phyloP scores from a whole-genome alignment of 2,888 invertebrate genomes.

The Latrodectus elegans region DNA sequence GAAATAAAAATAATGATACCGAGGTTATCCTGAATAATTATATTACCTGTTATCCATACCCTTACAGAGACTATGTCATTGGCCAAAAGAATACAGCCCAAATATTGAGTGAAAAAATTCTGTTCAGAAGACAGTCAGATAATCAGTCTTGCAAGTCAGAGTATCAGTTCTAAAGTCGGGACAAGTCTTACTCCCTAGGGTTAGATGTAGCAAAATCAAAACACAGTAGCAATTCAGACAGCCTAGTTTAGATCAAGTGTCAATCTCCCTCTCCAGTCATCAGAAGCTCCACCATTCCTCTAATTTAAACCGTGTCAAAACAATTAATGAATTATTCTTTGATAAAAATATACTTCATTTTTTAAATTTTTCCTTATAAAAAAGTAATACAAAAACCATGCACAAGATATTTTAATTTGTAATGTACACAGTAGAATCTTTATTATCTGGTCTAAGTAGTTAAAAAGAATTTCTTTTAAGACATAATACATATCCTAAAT shows the following conservation, averaged over 20 bases:
- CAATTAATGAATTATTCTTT: conserved; percentile 58
- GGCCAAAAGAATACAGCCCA: conserved; percentile 42
- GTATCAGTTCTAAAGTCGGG: conserved; percentile 11
- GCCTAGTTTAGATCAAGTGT: conserved; percentile 36
- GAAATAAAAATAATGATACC: conserved; percentile 33
- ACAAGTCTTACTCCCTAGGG: conserved; percentile 36
- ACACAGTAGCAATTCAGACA: conserved; percentile 54
- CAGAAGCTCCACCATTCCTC: conserved; percentile 57
- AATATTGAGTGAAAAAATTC: conserved; percentile 59
- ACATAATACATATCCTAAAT: too few relatives aligned
- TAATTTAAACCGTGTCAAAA: conserved; percentile 69
- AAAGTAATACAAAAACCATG: too few relatives aligned
- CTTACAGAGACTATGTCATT: conserved; percentile 49
- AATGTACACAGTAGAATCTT: neutral
- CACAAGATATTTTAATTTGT: too few relatives aligned
- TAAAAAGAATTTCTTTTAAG: neutral
- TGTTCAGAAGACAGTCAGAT: conserved; percentile 33
- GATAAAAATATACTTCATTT: conserved; percentile 10
- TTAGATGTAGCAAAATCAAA: conserved; percentile 56
- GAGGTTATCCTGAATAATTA: conserved; percentile 61
- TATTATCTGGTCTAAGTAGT: neutral
- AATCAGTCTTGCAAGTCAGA: conserved; percentile 8
- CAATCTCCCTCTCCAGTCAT: conserved; percentile 57
- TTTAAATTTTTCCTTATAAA: too few relatives aligned
- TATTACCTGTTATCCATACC: conserved; percentile 64